phyloP scores from a whole-genome alignment of 2,888 invertebrate genomes.

The Corbicula japonica region DNA sequence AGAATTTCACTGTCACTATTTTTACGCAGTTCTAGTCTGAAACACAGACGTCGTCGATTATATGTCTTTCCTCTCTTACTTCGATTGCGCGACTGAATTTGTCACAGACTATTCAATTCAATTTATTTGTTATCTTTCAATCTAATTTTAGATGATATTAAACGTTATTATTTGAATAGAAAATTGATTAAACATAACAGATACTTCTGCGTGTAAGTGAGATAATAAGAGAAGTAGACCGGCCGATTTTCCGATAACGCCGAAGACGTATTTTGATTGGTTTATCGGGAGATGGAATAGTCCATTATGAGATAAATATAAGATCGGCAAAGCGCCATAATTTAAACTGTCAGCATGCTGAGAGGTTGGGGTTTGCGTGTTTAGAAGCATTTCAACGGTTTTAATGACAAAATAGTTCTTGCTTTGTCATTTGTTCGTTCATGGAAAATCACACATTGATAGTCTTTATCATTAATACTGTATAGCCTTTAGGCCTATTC shows the following conservation, averaged over 20 bases:
- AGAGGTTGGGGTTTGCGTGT: no score
- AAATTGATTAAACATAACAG: background rate
- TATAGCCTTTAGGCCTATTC: background rate
- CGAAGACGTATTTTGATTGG: slow-evolving; percentile 15
- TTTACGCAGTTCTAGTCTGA: slow-evolving; percentile 30
- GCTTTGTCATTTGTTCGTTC: background rate
- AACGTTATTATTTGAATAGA: slow-evolving; percentile 29
- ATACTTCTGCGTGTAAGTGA: slow-evolving; percentile 24
- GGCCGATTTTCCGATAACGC: slow-evolving; percentile 19
- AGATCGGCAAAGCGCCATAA: slow-evolving; percentile 37
- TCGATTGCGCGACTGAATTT: slow-evolving; percentile 18
- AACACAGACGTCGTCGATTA: slow-evolving; percentile 41
- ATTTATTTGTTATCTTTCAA: slow-evolving; percentile 24
- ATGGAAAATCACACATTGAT: background rate
- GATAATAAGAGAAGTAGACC: slow-evolving; percentile 34
- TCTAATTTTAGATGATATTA: slow-evolving; percentile 38
- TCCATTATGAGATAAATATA: slow-evolving; percentile 13
- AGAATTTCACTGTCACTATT: background rate
- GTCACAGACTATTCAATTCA: background rate
- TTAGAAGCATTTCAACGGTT: no score
- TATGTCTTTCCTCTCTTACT: background rate
- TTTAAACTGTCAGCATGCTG: slow-evolving; percentile 12
- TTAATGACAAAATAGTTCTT: slow-evolving; percentile 5
- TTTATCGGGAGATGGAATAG: slow-evolving; percentile 2
- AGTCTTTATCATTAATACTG: background rate